Conservation (phyloP, 1,140 invertebrate species). For the Drosophila sproati region DNA sequence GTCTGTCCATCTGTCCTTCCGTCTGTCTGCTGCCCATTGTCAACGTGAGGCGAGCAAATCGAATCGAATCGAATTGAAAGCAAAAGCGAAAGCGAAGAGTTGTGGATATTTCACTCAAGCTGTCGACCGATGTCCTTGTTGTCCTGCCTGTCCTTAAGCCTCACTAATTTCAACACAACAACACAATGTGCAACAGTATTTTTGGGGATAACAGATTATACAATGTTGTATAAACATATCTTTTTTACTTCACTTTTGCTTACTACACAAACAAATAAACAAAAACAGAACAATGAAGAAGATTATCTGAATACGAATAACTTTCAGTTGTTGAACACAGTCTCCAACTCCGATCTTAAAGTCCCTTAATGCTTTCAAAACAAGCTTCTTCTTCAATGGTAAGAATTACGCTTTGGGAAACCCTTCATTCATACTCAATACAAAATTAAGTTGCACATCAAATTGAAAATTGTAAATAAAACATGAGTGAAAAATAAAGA, state of each 20-base stretch:
- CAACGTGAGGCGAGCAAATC: slow-evolving; percentile 37
- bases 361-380: too few species aligned
- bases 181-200: slow-evolving; percentile 13
- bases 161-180: slow-evolving; percentile 40
- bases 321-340: too few species aligned
- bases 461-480: too few species aligned
- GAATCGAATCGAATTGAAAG: not conserved
- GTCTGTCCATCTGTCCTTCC: slow-evolving; percentile 1
- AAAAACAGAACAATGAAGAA: too few species aligned
- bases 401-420: too few species aligned
- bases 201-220: not conserved
- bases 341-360: too few species aligned
- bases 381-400: too few species aligned
- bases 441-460: too few species aligned
- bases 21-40: slow-evolving; percentile 39
- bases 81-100: slow-evolving; percentile 54
- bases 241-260: slow-evolving; percentile 7
- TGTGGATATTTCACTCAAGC: slow-evolving; percentile 58
- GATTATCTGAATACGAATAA: slow-evolving; percentile 1
- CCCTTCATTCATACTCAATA: too few species aligned
- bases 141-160: slow-evolving; percentile 42
- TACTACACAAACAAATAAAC: not conserved
- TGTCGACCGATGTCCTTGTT: slow-evolving; percentile 32
- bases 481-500: too few species aligned
- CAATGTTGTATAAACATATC: too few species aligned